Evolutionary conservation across 1,140 invertebrate genomes (phyloP).

Genomic region (Camponotus floridanus): DNA sequence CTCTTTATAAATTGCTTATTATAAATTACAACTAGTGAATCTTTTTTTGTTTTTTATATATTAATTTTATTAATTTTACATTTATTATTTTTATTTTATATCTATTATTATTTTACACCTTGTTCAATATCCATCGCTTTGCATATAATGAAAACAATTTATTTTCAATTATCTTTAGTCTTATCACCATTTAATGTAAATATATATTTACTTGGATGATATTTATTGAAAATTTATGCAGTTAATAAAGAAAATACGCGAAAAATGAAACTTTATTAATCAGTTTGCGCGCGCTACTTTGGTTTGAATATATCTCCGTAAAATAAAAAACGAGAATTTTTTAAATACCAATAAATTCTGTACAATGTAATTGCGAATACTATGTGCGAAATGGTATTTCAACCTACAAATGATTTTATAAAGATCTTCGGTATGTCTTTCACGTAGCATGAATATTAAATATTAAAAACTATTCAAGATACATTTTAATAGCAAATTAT

Average conservation of each 20-base stretch:
- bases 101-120: neutral
- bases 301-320: neutral
- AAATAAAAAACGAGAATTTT: slow-evolving; percentile 12
- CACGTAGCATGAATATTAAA: neutral
- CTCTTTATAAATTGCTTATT: neutral
- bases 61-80: neutral
- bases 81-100: neutral
- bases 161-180: neutral
- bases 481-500: neutral
- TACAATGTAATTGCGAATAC: neutral
- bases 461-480: neutral
- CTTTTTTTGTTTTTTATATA: no score
- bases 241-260: neutral
- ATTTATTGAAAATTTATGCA: neutral
- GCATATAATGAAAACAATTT: neutral
- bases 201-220: neutral
- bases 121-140: neutral
- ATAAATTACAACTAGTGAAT: neutral
- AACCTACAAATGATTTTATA: neutral
- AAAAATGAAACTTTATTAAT: neutral
- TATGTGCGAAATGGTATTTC: neutral
- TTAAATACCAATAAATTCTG: slow-evolving; percentile 10
- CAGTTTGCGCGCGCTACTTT: neutral
- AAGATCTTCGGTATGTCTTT: neutral
- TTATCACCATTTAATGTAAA: neutral